phyloP scores from a whole-genome alignment of 1,140 invertebrate species.

The Platorchestia sp. region DNA sequence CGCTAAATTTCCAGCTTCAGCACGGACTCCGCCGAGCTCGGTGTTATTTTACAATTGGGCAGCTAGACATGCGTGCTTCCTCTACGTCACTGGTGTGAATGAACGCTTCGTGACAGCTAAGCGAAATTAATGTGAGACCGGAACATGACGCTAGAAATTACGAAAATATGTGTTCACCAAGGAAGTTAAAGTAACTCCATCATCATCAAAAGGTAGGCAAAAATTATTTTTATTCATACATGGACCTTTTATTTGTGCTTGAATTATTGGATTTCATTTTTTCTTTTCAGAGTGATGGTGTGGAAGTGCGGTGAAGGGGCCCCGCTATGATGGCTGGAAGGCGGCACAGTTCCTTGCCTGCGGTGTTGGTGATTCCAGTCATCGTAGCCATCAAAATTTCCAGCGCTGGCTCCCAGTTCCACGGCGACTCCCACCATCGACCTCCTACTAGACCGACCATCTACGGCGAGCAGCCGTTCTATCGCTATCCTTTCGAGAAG shows the following conservation, averaged over 20 bases:
- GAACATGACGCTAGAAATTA: neutral
- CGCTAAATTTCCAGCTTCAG: neutral
- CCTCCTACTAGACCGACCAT: slow-evolving; percentile 4
- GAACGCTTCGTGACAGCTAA: neutral
- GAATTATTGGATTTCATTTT: neutral
- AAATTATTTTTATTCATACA: neutral
- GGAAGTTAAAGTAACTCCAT: neutral
- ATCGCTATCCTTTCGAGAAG: slow-evolving; percentile 25
- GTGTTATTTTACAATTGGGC: neutral
- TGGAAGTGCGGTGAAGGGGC: neutral
- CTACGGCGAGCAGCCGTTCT: slow-evolving; percentile 25
- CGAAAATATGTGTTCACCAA: neutral
- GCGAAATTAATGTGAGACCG: neutral
- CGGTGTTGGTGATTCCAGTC: neutral
- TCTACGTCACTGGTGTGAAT: neutral
- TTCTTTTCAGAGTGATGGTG: slow-evolving; percentile 46
- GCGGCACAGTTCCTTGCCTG: neutral
- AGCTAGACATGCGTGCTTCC: neutral
- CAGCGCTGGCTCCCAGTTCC: slow-evolving; percentile 1
- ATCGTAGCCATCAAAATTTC: slow-evolving; percentile 19
- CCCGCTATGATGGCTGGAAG: slow-evolving; percentile 42
- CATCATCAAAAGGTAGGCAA: neutral
- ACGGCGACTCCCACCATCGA: neutral
- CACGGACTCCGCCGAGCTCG: neutral
- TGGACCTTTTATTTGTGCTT: neutral